These are phyloP conservation scores for Hipposideros larvatus DNA, from an alignment of 2,797 vertebrate species.

Conservation along the genomic window DNA sequence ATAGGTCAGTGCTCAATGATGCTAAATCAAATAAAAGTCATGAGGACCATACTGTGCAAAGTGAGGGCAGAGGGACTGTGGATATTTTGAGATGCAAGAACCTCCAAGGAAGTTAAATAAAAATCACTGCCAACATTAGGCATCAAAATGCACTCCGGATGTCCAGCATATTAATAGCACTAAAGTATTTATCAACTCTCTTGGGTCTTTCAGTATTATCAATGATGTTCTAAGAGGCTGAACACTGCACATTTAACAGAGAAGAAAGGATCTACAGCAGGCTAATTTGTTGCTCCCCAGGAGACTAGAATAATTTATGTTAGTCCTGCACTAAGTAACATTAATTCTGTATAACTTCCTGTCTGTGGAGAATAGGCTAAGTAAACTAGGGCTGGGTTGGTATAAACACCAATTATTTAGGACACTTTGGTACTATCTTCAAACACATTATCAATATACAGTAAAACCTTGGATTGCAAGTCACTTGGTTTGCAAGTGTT, in stretches of 20 bases:
- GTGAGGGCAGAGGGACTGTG: background rate
- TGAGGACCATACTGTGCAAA: background rate
- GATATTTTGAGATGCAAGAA: conserved; percentile 55
- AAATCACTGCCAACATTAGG: conserved; percentile 60
- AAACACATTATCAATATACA: background rate
- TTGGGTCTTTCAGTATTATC: conserved; percentile 65
- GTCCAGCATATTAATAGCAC: conserved; percentile 75
- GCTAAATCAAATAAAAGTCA: conserved; percentile 62
- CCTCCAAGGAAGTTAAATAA: conserved; percentile 73
- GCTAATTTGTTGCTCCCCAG: conserved; percentile 59
- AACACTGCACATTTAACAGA: conserved; percentile 48
- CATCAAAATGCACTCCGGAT: conserved; percentile 58
- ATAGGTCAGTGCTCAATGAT: conserved; percentile 23
- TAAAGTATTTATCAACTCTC: conserved; percentile 75
- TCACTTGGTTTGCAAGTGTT: no score
- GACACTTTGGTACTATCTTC: background rate
- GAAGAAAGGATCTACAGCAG: conserved; percentile 53
- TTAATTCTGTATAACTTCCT: conserved; percentile 44
- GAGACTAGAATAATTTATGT: conserved; percentile 62
- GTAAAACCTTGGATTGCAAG: no score
- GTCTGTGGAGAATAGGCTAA: conserved; percentile 38
- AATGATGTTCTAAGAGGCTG: conserved; percentile 53
- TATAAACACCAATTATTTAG: conserved; percentile 31
- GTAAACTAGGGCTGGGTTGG: background rate
- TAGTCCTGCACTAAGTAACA: conserved; percentile 46